Evolutionary conservation across 1,140 invertebrate genomes (phyloP).

Genomic region (Drosophila malerkotliana): DNA sequence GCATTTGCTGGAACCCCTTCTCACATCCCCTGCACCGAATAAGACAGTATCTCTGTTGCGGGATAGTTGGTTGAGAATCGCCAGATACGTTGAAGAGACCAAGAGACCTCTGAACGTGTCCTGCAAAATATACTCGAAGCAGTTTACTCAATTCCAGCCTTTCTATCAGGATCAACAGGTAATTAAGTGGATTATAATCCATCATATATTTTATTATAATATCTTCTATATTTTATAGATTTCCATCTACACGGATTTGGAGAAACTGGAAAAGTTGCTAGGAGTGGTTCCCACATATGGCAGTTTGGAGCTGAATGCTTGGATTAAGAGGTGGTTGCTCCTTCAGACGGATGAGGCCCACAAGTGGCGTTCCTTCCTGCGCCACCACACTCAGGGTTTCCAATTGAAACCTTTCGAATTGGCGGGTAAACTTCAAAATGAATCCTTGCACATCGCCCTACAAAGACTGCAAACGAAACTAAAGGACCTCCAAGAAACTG

Average conservation of each 20-base stretch:
- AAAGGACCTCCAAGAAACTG: slow-evolving; percentile 4
- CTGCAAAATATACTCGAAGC: slow-evolving; percentile 73
- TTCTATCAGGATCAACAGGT: slow-evolving; percentile 72
- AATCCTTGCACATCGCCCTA: slow-evolving; percentile 13
- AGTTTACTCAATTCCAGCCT: slow-evolving; percentile 74
- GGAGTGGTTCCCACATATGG: slow-evolving; percentile 60
- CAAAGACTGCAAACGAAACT: slow-evolving; percentile 30
- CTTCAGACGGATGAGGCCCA: slow-evolving; percentile 55
- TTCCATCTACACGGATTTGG: slow-evolving; percentile 24
- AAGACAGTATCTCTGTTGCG: background rate
- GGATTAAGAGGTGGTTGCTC: slow-evolving; percentile 46
- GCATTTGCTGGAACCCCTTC: slow-evolving; percentile 45
- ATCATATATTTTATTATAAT: background rate
- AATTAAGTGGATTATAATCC: background rate
- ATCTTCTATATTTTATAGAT: slow-evolving; percentile 1
- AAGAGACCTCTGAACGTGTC: slow-evolving; percentile 65
- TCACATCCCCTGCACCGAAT: slow-evolving; percentile 9
- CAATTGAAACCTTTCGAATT: slow-evolving; percentile 56
- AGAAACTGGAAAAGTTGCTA: slow-evolving; percentile 41
- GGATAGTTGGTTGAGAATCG: slow-evolving; percentile 9
- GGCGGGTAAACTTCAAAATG: background rate
- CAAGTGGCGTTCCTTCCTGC: slow-evolving; percentile 51
- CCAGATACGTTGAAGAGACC: slow-evolving; percentile 49
- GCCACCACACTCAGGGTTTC: slow-evolving; percentile 25
- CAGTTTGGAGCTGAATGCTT: slow-evolving; percentile 45